These are phyloP conservation scores for Pygocentrus nattereri DNA, from an alignment of 2,797 vertebrate genomes.

Conservation along the genomic window DNA sequence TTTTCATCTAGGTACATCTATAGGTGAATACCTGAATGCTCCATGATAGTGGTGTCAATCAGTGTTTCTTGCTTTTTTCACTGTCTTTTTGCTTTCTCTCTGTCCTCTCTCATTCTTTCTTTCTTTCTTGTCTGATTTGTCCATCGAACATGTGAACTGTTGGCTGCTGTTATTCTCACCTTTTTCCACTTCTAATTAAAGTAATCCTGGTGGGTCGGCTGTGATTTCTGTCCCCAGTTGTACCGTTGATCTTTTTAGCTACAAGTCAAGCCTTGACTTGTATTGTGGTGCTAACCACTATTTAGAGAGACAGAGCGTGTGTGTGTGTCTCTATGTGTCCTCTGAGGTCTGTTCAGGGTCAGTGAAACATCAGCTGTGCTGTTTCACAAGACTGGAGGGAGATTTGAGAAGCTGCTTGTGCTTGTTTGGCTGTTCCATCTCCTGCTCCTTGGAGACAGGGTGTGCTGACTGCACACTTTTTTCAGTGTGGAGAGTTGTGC, in stretches of 20 bases:
- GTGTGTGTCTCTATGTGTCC: slow-evolving; percentile 15
- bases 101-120: neutral
- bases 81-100: too few relatives aligned
- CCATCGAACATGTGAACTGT: neutral
- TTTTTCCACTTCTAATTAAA: neutral
- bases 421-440: slow-evolving; percentile 28
- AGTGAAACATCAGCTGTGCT: slow-evolving; percentile 40
- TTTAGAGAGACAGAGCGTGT: neutral
- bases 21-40: too few relatives aligned
- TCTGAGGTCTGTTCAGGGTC: slow-evolving; percentile 45
- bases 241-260: slow-evolving; percentile 5
- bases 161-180: slow-evolving; percentile 20
- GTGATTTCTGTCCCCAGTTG: slow-evolving; percentile 10
- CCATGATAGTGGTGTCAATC: too few relatives aligned
- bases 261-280: slow-evolving; percentile 19
- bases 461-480: slow-evolving; percentile 35
- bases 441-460: slow-evolving; percentile 27
- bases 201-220: neutral
- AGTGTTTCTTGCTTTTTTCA: neutral
- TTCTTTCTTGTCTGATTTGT: neutral
- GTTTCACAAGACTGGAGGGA: slow-evolving; percentile 53
- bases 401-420: slow-evolving; percentile 35
- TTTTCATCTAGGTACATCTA: too few relatives aligned
- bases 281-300: neutral
- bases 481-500: slow-evolving; percentile 2